Percentiles rank a stretch among this genome's conserved stretches.
phyloP scores from a whole-genome alignment of 2,888 invertebrate species.

The Conomelus anceps region DNA sequence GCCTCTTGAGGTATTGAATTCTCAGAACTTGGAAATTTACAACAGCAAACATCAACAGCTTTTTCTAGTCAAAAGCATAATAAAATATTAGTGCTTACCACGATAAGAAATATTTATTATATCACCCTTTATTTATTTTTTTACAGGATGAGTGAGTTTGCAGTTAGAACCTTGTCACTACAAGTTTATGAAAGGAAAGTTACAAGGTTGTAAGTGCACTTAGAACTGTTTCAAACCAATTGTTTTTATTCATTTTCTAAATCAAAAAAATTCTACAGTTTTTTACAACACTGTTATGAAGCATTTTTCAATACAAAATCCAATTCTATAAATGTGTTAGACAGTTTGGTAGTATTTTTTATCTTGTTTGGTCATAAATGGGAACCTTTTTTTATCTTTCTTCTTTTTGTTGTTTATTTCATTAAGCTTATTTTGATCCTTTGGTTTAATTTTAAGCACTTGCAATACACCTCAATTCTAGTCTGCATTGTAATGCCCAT shows the following conservation, averaged over 20 bases:
- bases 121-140: background rate
- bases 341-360: conserved; percentile 3
- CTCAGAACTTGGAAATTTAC: background rate
- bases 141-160: background rate
- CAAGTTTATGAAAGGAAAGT: background rate
- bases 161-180: conserved; percentile 20
- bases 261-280: conserved; percentile 1
- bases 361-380: background rate
- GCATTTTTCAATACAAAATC: background rate
- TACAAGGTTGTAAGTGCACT: conserved; percentile 17
- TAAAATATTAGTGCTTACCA: background rate
- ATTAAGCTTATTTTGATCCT: background rate
- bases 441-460: background rate
- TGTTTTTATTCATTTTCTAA: conserved; percentile 8
- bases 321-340: conserved; percentile 3
- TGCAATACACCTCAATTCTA: background rate
- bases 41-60: background rate
- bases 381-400: conserved; percentile 11
- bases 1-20: conserved; percentile 12
- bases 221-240: conserved; percentile 12
- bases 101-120: background rate
- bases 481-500: background rate
- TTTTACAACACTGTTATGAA: background rate
- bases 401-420: background rate
- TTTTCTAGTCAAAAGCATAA: background rate